These are phyloP conservation scores for Cryptoprocta ferox DNA, from an alignment of 2,797 vertebrate species.

Conservation along the genomic window DNA sequence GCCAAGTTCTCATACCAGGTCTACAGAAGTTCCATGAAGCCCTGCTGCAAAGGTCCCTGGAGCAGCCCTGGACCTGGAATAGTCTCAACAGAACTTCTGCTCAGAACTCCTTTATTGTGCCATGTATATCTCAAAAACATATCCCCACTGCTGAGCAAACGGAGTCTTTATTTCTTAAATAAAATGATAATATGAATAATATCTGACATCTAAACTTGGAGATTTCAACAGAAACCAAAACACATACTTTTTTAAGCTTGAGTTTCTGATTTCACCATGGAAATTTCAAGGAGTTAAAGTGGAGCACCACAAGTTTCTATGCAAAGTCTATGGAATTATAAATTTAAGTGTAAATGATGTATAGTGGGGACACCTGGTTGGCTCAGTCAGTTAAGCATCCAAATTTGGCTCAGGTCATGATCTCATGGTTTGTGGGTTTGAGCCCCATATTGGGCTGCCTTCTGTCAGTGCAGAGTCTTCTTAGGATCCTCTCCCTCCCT, in stretches of 20 bases:
- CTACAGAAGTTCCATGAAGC: neutral
- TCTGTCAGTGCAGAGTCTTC: too few relatives aligned
- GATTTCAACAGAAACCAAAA: neutral
- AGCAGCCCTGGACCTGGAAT: neutral
- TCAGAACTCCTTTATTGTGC: neutral
- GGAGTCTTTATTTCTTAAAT: neutral
- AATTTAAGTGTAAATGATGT: neutral
- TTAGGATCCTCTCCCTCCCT: too few relatives aligned
- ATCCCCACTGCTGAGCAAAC: neutral
- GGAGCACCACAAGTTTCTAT: neutral
- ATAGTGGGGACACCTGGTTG: neutral
- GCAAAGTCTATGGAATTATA: neutral
- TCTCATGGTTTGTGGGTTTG: too few relatives aligned
- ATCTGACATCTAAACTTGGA: neutral
- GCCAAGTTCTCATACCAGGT: neutral
- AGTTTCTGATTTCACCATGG: neutral
- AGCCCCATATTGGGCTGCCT: too few relatives aligned
- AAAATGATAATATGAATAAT: neutral
- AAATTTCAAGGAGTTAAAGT: conserved; percentile 22
- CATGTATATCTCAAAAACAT: neutral
- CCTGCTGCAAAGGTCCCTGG: neutral
- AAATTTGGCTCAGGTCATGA: too few relatives aligned
- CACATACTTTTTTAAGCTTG: neutral
- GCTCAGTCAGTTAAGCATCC: too few relatives aligned
- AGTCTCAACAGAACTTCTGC: neutral